A percentile compares a stretch with the other conserved stretches of the same genome.
phyloP scores from a whole-genome alignment of 30 jellyfish, hydroid and myxozoan species.

The Chironex yamaguchii region DNA sequence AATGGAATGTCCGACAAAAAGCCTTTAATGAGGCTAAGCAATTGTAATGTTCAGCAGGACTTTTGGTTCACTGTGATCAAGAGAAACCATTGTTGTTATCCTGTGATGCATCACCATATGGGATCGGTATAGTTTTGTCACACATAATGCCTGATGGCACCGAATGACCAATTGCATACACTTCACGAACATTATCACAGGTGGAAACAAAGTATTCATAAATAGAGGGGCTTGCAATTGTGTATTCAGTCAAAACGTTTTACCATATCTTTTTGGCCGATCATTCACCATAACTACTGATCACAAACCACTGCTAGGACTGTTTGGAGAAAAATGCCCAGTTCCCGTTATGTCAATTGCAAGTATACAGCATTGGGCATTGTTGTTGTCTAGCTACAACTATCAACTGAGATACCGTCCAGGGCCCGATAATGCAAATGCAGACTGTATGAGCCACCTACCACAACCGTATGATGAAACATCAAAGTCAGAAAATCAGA shows the following conservation, averaged over 20 bases:
- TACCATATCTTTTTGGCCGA: too few relatives aligned
- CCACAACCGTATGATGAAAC: too few relatives aligned
- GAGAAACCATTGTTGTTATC: slow-evolving; percentile 35
- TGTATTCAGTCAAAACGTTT: too few relatives aligned
- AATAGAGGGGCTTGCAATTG: too few relatives aligned
- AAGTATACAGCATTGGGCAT: slow-evolving; percentile 41
- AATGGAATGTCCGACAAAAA: slow-evolving; percentile 1
- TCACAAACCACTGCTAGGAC: slow-evolving; percentile 33
- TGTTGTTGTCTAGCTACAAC: not conserved
- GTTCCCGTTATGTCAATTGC: slow-evolving; percentile 47
- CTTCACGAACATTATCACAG: slow-evolving; percentile 22
- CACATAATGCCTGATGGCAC: slow-evolving; percentile 6
- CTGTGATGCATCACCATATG: slow-evolving; percentile 36
- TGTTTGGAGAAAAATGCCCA: slow-evolving; percentile 8
- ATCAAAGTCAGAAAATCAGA: too few relatives aligned
- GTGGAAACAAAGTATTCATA: slow-evolving; percentile 8
- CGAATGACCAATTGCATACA: slow-evolving; percentile 9
- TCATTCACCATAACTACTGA: not conserved
- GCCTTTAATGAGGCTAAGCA: not conserved
- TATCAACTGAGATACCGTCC: slow-evolving; percentile 19
- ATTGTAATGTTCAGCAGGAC: not conserved
- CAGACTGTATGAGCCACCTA: slow-evolving; percentile 30
- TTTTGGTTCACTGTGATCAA: slow-evolving; percentile 40
- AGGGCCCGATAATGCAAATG: slow-evolving; percentile 51
- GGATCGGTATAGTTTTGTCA: slow-evolving; percentile 45